Percentiles rank a stretch among this genome's conserved stretches.
These are phyloP conservation scores for Halichoerus grypus DNA, from an alignment of 2,113 vertebrate species.

Conservation along the genomic window DNA sequence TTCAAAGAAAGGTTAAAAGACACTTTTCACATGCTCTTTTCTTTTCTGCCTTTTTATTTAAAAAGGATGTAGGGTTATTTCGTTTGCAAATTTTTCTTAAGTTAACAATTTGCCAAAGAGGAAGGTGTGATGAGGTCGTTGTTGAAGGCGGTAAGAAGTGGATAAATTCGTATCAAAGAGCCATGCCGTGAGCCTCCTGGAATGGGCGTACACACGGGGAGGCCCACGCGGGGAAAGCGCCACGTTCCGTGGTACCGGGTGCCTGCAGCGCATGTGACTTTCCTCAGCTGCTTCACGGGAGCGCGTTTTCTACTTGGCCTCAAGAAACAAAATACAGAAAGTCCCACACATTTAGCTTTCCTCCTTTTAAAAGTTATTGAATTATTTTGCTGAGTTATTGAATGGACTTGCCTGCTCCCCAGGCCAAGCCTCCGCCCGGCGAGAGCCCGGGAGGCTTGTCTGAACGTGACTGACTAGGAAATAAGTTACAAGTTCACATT, in stretches of 20 bases:
- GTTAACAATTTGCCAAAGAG: neutral
- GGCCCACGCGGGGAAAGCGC: neutral
- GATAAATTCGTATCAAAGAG: accelerated
- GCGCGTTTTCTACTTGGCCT: neutral
- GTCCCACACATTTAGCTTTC: neutral
- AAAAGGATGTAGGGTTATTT: neutral
- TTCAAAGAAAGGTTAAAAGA: slow-evolving; percentile 3
- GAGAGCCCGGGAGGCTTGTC: accelerated
- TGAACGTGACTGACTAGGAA: accelerated
- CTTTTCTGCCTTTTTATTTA: neutral
- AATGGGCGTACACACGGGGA: neutral
- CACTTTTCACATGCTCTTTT: neutral
- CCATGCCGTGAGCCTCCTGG: accelerated
- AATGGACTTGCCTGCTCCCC: neutral
- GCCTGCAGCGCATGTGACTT: neutral
- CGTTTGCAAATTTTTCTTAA: neutral
- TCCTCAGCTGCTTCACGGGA: neutral
- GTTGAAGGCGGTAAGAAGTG: neutral
- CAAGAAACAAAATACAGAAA: neutral
- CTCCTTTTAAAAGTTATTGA: neutral
- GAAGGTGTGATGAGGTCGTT: too few relatives aligned
- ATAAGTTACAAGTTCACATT: accelerated
- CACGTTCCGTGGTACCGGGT: accelerated
- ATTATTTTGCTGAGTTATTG: accelerated
- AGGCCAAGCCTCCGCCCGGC: accelerated